Conservation (phyloP, 2,888 invertebrate genomes). For the Oxyscelio sp. region DNA sequence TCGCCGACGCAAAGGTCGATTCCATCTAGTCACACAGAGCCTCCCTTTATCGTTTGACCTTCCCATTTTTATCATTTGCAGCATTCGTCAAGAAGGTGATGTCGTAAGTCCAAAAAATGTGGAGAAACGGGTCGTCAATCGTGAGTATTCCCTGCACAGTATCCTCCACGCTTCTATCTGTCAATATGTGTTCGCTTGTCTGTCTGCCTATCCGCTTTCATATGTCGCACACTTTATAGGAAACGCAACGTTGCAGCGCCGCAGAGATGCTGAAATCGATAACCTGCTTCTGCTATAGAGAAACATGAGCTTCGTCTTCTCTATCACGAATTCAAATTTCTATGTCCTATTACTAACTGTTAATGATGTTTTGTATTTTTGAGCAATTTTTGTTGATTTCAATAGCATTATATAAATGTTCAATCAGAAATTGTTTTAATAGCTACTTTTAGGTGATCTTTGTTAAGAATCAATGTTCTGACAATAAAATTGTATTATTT, state of each 20-base stretch:
- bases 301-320: conserved; percentile 70
- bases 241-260: conserved; percentile 81
- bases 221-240: conserved; percentile 79
- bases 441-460: no score
- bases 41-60: conserved; percentile 79
- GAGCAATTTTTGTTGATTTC: no score
- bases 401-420: no score
- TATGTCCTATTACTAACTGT: conserved; percentile 51
- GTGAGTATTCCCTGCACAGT: conserved; percentile 84
- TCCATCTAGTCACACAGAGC: conserved; percentile 46
- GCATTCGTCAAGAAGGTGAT: conserved; percentile 95
- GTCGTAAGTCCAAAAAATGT: conserved; percentile 89
- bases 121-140: conserved; percentile 80
- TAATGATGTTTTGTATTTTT: conserved; percentile 49
- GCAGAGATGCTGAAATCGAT: conserved; percentile 85
- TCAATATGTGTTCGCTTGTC: conserved; percentile 51
- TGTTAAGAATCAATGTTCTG: no score
- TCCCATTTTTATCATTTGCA: conserved; percentile 89
- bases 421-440: no score
- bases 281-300: conserved; percentile 78
- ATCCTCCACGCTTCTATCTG: conserved; percentile 65
- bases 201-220: conserved; percentile 60
- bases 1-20: conserved; percentile 69
- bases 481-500: no score
- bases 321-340: conserved; percentile 32